Percentiles rank a stretch among this genome's conserved stretches.
Conservation (phyloP, 2,888 invertebrate genomes). For the Aspidapion aeneum region DNA sequence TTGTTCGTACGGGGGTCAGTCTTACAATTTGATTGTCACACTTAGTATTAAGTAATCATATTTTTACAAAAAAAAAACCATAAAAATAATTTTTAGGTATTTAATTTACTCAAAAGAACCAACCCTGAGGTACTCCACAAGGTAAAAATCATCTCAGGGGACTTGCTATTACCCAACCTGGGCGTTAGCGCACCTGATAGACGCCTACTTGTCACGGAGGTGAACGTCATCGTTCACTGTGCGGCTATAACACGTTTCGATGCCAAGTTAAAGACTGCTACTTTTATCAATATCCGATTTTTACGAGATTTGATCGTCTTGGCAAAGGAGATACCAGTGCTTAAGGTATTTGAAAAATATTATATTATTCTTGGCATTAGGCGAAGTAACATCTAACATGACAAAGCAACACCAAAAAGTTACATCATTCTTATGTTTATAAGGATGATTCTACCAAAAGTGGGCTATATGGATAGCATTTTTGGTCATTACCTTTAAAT, state of each 20-base stretch:
- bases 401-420: no score
- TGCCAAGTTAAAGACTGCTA: slow-evolving; percentile 62
- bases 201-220: slow-evolving; percentile 49
- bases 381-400: neutral
- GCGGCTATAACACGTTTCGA: slow-evolving; percentile 74
- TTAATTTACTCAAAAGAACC: slow-evolving; percentile 50
- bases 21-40: no score
- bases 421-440: no score
- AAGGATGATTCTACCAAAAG: no score
- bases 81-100: slow-evolving; percentile 52
- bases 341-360: slow-evolving; percentile 53
- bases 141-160: slow-evolving; percentile 55
- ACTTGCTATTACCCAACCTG: slow-evolving; percentile 51
- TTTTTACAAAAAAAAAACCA: no score
- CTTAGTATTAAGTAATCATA: no score
- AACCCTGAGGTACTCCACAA: slow-evolving; percentile 53
- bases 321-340: slow-evolving; percentile 49
- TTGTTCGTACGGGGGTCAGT: no score
- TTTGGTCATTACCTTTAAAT: no score
- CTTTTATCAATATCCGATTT: slow-evolving; percentile 64
- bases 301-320: slow-evolving; percentile 61
- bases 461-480: no score
- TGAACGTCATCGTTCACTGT: slow-evolving; percentile 66
- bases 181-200: slow-evolving; percentile 53
- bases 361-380: no score